Conservation (phyloP, 2,888 invertebrate species). For the Drosophila percnosoma region DNA sequence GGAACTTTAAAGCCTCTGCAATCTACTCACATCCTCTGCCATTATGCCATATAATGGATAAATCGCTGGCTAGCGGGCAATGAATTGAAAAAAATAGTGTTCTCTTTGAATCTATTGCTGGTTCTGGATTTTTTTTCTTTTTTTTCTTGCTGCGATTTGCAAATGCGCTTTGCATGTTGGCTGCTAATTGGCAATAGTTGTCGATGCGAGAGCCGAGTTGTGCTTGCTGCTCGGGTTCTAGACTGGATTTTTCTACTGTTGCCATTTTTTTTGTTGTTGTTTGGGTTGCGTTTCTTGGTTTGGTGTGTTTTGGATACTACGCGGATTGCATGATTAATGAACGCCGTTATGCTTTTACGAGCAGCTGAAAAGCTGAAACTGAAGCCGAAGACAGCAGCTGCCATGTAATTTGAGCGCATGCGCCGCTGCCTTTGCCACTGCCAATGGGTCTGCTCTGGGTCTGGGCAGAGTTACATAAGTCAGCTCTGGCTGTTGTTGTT, state of each 20-base stretch:
- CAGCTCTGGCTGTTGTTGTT: constrained; percentile 2
- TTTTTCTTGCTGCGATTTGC: constrained; percentile 43
- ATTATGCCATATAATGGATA: constrained; percentile 18
- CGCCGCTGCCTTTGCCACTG: constrained; percentile 61
- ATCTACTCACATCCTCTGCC: constrained; percentile 39
- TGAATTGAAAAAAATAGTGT: background rate
- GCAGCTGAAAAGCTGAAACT: constrained; percentile 28
- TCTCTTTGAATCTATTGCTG: constrained; percentile 1
- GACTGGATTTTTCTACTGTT: constrained; percentile 28
- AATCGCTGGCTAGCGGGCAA: constrained; percentile 26
- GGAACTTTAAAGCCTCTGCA: constrained; percentile 18
- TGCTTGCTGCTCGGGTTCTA: background rate
- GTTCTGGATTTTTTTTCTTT: background rate
- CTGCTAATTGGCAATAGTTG: constrained; percentile 80
- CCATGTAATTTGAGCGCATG: constrained; percentile 71
- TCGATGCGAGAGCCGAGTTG: constrained; percentile 50
- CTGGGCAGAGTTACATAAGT: constrained; percentile 36
- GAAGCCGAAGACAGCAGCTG: constrained; percentile 47
- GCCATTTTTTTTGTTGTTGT: constrained; percentile 35
- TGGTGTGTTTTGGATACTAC: constrained; percentile 30
- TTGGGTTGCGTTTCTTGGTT: constrained; percentile 38
- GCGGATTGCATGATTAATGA: constrained; percentile 77
- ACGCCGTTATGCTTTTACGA: constrained; percentile 80
- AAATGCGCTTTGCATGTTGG: constrained; percentile 79
- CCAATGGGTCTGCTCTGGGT: constrained; percentile 51